Conservation (phyloP, 2,888 invertebrate species). For the Rhagophthalmus giganteus region DNA sequence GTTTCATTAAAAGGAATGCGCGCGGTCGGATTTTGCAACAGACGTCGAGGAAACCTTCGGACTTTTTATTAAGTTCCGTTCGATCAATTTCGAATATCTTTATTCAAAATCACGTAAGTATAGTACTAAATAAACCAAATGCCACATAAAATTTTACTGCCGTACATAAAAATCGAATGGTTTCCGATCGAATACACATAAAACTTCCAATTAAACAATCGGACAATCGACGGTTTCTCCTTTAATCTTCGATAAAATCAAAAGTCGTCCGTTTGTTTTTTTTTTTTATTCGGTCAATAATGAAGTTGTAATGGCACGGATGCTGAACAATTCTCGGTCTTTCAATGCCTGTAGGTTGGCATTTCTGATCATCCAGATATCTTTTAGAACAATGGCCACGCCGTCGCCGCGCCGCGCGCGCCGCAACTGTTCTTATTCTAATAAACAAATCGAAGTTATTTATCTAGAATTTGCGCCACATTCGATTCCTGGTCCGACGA, state of each 20-base stretch:
- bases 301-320: constrained; percentile 35
- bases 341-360: constrained; percentile 24
- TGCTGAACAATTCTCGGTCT: constrained; percentile 27
- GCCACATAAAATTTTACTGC: too few relatives aligned
- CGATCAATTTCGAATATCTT: too few relatives aligned
- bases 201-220: constrained; percentile 18
- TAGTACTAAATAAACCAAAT: too few relatives aligned
- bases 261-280: constrained; percentile 24
- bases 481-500: constrained; percentile 25
- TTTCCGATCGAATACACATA: background rate
- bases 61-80: too few relatives aligned
- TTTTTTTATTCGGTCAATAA: constrained; percentile 25
- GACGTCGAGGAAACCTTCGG: too few relatives aligned
- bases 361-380: constrained; percentile 33
- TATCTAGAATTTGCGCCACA: constrained; percentile 28
- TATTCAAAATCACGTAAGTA: too few relatives aligned
- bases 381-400: constrained; percentile 34
- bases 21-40: background rate
- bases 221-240: constrained; percentile 17
- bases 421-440: constrained; percentile 33
- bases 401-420: too few relatives aligned
- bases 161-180: too few relatives aligned
- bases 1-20: too few relatives aligned
- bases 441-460: constrained; percentile 33
- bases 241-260: constrained; percentile 22